A percentile compares a stretch with the other conserved stretches of the same genome.
Conservation (phyloP, 2,888 invertebrate species). For the Amphipoea lucens region DNA sequence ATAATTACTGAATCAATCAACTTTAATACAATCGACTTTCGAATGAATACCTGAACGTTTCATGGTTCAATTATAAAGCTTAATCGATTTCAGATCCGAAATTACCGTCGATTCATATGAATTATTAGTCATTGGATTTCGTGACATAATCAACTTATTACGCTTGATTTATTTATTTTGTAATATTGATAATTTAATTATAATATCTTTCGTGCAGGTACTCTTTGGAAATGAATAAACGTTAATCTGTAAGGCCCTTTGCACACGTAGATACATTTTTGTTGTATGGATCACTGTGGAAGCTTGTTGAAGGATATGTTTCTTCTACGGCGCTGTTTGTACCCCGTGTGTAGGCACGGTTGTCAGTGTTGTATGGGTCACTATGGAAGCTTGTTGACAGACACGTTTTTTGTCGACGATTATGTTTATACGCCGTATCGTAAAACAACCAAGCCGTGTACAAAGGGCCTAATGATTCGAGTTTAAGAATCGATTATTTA, state of each 20-base stretch:
- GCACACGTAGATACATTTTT: no score
- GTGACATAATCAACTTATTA: slow-evolving; percentile 23
- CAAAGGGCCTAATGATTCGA: neutral
- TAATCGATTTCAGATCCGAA: slow-evolving; percentile 39
- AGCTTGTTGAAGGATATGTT: neutral
- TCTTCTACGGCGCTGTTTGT: neutral
- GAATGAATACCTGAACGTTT: slow-evolving; percentile 45
- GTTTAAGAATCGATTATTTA: neutral
- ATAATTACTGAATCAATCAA: slow-evolving; percentile 66
- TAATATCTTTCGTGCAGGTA: no score
- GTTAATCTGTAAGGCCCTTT: no score
- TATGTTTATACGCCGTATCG: no score
- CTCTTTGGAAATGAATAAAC: neutral
- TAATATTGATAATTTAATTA: slow-evolving; percentile 8
- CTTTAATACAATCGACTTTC: slow-evolving; percentile 48
- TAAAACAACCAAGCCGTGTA: no score
- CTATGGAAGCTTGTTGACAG: no score
- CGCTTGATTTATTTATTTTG: slow-evolving; percentile 16
- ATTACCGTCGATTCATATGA: slow-evolving; percentile 37
- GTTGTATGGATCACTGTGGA: neutral
- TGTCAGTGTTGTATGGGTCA: no score
- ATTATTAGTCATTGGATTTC: slow-evolving; percentile 29
- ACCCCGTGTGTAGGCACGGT: no score
- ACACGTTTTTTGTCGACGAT: no score
- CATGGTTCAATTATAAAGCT: slow-evolving; percentile 51